These are phyloP conservation scores for Prorops nasuta DNA, from an alignment of 1,140 invertebrate genomes.

Conservation along the genomic window DNA sequence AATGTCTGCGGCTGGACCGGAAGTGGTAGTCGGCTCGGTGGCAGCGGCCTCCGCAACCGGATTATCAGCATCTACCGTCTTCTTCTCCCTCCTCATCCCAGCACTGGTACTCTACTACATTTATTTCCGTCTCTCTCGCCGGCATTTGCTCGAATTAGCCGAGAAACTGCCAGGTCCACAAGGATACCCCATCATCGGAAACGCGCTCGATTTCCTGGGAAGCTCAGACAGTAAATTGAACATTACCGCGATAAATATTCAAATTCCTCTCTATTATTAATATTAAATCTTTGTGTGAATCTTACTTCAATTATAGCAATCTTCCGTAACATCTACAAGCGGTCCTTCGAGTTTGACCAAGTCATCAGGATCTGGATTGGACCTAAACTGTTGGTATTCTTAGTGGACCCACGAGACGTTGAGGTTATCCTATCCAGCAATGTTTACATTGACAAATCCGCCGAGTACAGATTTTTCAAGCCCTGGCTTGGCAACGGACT, in stretches of 20 bases:
- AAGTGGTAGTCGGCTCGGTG: constrained; percentile 45
- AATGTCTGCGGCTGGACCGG: constrained; percentile 49
- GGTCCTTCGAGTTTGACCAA: constrained; percentile 60
- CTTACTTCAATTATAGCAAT: constrained; percentile 60
- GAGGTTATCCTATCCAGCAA: constrained; percentile 74
- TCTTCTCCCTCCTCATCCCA: constrained; percentile 69
- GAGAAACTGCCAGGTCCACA: constrained; percentile 68
- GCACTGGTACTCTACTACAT: constrained; percentile 67
- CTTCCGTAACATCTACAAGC: constrained; percentile 63
- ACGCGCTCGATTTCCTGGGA: constrained; percentile 69
- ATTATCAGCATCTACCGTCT: constrained; percentile 60
- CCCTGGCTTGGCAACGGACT: constrained; percentile 75
- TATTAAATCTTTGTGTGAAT: too few relatives aligned
- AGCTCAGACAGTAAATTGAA: constrained; percentile 61
- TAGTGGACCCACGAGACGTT: constrained; percentile 71
- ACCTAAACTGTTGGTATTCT: constrained; percentile 69
- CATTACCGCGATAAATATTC: too few relatives aligned
- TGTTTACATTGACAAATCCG: constrained; percentile 72
- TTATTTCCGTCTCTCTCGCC: constrained; percentile 71
- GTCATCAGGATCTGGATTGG: constrained; percentile 73
- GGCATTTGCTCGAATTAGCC: constrained; percentile 68
- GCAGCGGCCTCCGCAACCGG: constrained; percentile 41
- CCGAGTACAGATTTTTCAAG: constrained; percentile 71
- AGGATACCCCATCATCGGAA: constrained; percentile 70
- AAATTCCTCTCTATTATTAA: too few relatives aligned